Percentiles rank a stretch among this genome's conserved stretches.
Conservation (phyloP, 2,888 invertebrate genomes). For the Ischnus inquisitorius region DNA sequence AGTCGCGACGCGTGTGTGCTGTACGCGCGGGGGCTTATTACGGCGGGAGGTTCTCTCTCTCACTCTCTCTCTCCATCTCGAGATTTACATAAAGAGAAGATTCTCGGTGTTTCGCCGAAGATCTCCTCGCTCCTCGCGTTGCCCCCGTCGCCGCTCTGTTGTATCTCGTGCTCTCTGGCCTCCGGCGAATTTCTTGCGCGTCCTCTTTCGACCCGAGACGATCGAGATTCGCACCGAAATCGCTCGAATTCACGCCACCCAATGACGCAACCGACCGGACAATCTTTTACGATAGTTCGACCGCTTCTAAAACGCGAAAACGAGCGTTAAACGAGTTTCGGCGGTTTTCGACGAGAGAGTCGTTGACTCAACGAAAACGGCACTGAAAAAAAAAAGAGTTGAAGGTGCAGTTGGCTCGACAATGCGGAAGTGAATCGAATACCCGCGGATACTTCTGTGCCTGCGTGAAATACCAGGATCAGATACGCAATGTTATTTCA, state of each 20-base stretch:
- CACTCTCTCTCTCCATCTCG: too few species aligned
- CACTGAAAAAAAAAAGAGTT: neutral
- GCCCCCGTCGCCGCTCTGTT: conserved; percentile 45
- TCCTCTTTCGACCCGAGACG: neutral
- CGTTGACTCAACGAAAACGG: conserved; percentile 11
- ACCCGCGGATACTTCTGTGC: conserved; percentile 6
- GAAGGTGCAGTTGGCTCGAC: conserved; percentile 25
- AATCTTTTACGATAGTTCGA: neutral
- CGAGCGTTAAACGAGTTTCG: neutral
- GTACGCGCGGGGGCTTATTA: conserved; percentile 40
- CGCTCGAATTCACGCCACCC: neutral
- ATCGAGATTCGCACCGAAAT: conserved; percentile 45
- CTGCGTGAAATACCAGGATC: neutral
- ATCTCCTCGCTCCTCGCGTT: conserved; percentile 2
- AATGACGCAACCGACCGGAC: neutral
- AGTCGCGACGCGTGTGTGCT: conserved; percentile 20
- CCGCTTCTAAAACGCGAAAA: neutral
- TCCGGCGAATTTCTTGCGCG: conserved; percentile 29
- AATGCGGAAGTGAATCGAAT: conserved; percentile 43
- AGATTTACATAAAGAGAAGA: conserved; percentile 60
- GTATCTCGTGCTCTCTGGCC: conserved; percentile 61
- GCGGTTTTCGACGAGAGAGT: neutral
- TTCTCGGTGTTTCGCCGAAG: conserved; percentile 45
- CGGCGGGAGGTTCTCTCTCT: conserved; percentile 61
- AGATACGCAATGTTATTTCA: neutral